These are phyloP conservation scores for Parnassius glacialis DNA, from an alignment of 2,888 invertebrate species.

Conservation along the genomic window DNA sequence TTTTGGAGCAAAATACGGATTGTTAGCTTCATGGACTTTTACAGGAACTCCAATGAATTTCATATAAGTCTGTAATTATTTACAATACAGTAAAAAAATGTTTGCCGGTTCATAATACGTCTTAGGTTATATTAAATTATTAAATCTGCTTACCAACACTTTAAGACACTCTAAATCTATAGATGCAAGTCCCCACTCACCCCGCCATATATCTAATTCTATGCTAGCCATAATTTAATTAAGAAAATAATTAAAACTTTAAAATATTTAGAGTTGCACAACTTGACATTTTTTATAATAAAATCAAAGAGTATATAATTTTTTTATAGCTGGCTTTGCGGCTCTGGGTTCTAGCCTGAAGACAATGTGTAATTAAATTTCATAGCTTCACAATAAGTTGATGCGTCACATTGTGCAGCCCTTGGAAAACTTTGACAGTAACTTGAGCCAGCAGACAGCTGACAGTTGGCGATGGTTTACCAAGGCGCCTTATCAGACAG, in stretches of 20 bases:
- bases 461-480: too few relatives aligned
- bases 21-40: conserved; percentile 83
- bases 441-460: too few relatives aligned
- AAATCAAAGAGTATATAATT: too few relatives aligned
- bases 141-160: conserved; percentile 83
- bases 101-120: neutral
- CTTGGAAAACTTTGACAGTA: too few relatives aligned
- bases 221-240: conserved; percentile 61
- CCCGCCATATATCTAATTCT: conserved; percentile 89
- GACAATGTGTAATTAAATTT: too few relatives aligned
- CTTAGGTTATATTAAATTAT: conserved; percentile 40
- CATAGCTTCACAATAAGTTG: too few relatives aligned
- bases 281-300: too few relatives aligned
- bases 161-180: conserved; percentile 91
- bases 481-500: too few relatives aligned
- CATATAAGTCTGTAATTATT: conserved; percentile 76
- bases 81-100: conserved; percentile 4
- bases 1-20: conserved; percentile 88
- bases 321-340: too few relatives aligned
- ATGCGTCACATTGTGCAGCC: too few relatives aligned
- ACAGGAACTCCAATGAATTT: conserved; percentile 90
- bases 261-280: neutral
- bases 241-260: neutral
- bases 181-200: conserved; percentile 93
- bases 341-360: too few relatives aligned